Evolutionary conservation across 2,888 invertebrate genomes (phyloP).

Genomic region (Criorhina ranunculi): DNA sequence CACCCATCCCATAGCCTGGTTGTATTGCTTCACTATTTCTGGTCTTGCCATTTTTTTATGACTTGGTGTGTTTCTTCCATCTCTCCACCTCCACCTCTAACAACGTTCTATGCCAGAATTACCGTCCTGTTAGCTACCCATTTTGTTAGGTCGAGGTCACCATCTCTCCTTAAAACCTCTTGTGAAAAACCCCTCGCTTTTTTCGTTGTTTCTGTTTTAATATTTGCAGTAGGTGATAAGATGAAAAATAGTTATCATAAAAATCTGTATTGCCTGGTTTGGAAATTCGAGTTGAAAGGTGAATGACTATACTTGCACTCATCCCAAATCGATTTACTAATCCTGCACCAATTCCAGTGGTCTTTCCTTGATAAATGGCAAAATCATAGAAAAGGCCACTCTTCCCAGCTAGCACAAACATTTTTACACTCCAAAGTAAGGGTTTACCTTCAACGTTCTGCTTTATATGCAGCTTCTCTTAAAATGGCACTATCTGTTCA

Average conservation of each 20-base stretch:
- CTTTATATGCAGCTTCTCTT: slow-evolving; percentile 8
- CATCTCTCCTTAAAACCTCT: too few species aligned
- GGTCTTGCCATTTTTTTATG: too few species aligned
- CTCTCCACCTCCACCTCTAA: too few species aligned
- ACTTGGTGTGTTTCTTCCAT: too few species aligned
- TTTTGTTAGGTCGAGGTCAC: too few species aligned
- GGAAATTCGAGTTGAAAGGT: background rate
- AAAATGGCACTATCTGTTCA: slow-evolving; percentile 9
- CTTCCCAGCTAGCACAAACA: slow-evolving; percentile 10
- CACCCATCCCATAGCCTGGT: too few species aligned
- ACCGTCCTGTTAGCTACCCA: too few species aligned
- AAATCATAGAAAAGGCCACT: slow-evolving; percentile 14
- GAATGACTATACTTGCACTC: background rate
- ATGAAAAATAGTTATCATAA: slow-evolving; percentile 10
- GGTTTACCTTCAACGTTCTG: slow-evolving; percentile 1
- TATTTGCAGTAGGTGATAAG: background rate
- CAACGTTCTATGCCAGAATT: too few species aligned
- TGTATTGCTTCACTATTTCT: too few species aligned
- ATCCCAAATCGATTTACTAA: background rate
- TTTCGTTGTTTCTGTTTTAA: too few species aligned
- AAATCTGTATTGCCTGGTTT: slow-evolving; percentile 1
- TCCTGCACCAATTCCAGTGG: background rate
- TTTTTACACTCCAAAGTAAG: background rate
- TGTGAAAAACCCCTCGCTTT: too few species aligned
- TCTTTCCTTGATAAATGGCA: background rate